phyloP scores from a whole-genome alignment of 1,140 invertebrate genomes.

The Wiebesia pumilae region DNA sequence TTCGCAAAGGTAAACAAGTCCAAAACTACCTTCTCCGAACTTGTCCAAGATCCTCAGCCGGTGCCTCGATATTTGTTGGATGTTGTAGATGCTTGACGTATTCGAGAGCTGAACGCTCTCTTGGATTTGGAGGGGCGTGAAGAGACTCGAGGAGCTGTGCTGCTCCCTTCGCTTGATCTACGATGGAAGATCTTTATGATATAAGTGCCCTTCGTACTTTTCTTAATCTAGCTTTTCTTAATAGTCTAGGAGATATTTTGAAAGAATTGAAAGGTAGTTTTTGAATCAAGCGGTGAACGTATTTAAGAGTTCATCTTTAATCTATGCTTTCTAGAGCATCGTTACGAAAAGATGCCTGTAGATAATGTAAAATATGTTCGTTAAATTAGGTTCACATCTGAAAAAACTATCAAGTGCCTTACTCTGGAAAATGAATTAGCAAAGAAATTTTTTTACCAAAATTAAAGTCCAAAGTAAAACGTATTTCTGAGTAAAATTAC shows the following conservation, averaged over 20 bases:
- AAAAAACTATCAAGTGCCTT: neutral
- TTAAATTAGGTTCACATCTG: too few relatives aligned
- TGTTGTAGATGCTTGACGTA: conserved; percentile 63
- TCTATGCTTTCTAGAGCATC: too few relatives aligned
- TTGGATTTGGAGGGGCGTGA: conserved; percentile 82
- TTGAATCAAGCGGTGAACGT: too few relatives aligned
- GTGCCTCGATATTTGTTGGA: conserved; percentile 81
- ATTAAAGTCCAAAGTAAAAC: neutral
- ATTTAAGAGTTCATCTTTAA: too few relatives aligned
- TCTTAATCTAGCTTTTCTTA: too few relatives aligned
- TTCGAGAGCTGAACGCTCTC: conserved; percentile 76
- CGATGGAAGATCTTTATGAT: neutral
- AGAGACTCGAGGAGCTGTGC: conserved; percentile 74
- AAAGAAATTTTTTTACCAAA: neutral
- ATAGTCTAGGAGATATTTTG: too few relatives aligned
- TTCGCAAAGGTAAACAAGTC: conserved; percentile 86
- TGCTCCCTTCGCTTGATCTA: conserved; percentile 78
- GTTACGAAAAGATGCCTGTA: too few relatives aligned
- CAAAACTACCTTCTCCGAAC: conserved; percentile 91
- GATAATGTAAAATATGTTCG: too few relatives aligned
- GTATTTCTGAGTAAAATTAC: conserved; percentile 64
- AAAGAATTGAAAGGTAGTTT: too few relatives aligned
- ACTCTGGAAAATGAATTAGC: neutral
- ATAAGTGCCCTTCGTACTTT: neutral
- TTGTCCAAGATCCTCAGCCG: conserved; percentile 89